These are phyloP conservation scores for Thunnus thynnus DNA, from an alignment of 2,113 vertebrate species.

Conservation along the genomic window DNA sequence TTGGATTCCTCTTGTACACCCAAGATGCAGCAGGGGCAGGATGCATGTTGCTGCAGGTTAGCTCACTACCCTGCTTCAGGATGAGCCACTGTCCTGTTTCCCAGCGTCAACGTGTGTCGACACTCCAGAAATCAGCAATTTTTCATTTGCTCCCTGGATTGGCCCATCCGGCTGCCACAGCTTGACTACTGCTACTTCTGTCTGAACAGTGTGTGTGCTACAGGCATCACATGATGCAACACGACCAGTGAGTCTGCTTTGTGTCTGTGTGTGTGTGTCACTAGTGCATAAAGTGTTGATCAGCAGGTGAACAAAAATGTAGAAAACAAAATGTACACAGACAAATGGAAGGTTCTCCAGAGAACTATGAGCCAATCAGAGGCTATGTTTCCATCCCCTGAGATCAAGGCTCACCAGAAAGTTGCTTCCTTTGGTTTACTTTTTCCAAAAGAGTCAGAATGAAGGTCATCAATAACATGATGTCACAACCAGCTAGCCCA, in stretches of 20 bases:
- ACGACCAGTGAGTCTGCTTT: not conserved
- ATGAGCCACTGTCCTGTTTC: too few relatives aligned
- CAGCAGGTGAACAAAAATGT: constrained; percentile 48
- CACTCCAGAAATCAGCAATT: too few relatives aligned
- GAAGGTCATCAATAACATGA: not conserved
- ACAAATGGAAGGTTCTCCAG: constrained; percentile 7
- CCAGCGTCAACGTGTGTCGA: too few relatives aligned
- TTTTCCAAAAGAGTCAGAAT: constrained; percentile 18
- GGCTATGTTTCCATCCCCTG: constrained; percentile 43
- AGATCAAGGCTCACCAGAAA: constrained; percentile 32
- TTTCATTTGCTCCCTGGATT: too few relatives aligned
- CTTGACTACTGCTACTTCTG: not conserved
- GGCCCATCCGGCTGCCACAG: too few relatives aligned
- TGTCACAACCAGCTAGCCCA: not conserved
- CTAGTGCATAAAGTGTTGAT: constrained; percentile 24
- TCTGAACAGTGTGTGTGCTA: constrained; percentile 4
- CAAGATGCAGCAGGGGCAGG: too few relatives aligned
- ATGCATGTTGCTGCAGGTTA: too few relatives aligned
- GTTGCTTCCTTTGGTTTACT: constrained; percentile 40
- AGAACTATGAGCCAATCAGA: constrained; percentile 50
- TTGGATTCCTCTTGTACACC: too few relatives aligned
- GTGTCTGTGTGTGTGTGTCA: not conserved
- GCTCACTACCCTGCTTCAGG: too few relatives aligned
- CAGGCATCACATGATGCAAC: not conserved
- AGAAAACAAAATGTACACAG: constrained; percentile 1